A percentile compares a stretch with the other conserved stretches of the same genome.
Evolutionary conservation across 2,797 vertebrate species (phyloP).

Genomic region (Chelmon rostratus): DNA sequence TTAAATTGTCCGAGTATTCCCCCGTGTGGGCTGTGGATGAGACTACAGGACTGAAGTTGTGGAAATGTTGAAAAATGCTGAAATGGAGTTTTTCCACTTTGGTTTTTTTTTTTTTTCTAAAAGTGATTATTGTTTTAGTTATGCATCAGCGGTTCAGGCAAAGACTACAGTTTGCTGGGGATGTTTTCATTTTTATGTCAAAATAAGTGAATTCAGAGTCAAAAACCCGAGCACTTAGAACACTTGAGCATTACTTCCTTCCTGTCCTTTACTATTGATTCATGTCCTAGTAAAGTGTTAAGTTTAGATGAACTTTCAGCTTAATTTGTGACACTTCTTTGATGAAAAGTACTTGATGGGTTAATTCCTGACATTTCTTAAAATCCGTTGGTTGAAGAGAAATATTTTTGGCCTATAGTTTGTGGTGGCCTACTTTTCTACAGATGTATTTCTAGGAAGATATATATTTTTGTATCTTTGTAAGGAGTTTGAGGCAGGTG

Average conservation of each 20-base stretch:
- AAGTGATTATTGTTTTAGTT: conserved; percentile 30
- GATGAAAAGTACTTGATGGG: conserved; percentile 19
- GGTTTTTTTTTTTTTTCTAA: conserved; percentile 23
- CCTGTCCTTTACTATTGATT: conserved; percentile 22
- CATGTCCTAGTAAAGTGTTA: conserved; percentile 8
- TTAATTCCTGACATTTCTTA: conserved; percentile 22
- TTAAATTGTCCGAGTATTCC: conserved; percentile 16
- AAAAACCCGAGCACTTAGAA: conserved; percentile 53
- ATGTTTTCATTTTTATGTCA: conserved; percentile 31
- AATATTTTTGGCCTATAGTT: conserved; percentile 45
- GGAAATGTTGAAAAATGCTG: conserved; percentile 16
- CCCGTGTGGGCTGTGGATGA: neutral
- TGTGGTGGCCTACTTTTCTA: conserved; percentile 61
- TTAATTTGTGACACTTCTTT: conserved; percentile 8
- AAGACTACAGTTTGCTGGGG: conserved; percentile 6
- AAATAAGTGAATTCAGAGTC: conserved; percentile 23
- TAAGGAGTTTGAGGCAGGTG: conserved; percentile 22
- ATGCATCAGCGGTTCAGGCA: conserved; percentile 4
- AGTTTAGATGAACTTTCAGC: conserved; percentile 31
- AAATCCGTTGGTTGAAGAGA: conserved; percentile 26
- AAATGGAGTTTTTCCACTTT: neutral
- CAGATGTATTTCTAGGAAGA: conserved; percentile 55
- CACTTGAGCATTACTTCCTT: conserved; percentile 16
- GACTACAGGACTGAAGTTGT: conserved; percentile 14
- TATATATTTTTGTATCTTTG: conserved; percentile 71